Evolutionary conservation across 2,888 invertebrate genomes (phyloP), one percentile per base, ranked within the genome.

Genomic region (Catotricha subobsoleta): DNA sequence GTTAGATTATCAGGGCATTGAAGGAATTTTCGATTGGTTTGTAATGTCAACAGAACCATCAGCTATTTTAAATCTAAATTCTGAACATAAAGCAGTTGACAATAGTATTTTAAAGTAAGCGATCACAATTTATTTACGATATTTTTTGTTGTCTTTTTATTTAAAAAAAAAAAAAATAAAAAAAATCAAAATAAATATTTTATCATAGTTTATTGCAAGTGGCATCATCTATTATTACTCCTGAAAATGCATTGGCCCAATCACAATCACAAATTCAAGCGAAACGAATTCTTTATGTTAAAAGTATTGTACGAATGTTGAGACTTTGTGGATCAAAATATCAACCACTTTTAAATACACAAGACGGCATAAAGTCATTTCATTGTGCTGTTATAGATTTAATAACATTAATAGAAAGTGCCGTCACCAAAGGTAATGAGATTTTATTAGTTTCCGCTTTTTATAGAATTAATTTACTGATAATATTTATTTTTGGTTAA

Each of bases 21-120:
- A 79, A 52, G 68, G 72, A 42, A 67, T 79, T 27, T 66, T 78
- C 48, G 76, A 77, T 54, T 81, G 81, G 80, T 76, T 78, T 49
- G 69, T 80, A 8, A 73, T 74, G 67, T 74, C 74, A 45, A 74
- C 75, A 50, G 79, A 82, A 58, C 73, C 80, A 0, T 63, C 68
- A 40, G 76, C 79, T 43, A 67, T 80, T 25, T 62, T 81, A 18
- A 64, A 62, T 49, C 53, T 61, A 23, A 67, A 67, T 45, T 47
- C 54, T 2, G 59, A 62, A 42, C 65, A 62, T 43, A 63, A 69
- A 48, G 67, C 69, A 45, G 64, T 73, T 38, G 75, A 76, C 52
- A 61, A 64, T 38, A 68, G 71, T 31, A 64, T 74, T 20, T 60
- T 76, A 43, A 68, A 70, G 74, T 75, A 57, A 55, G 61, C 57